Evolutionary conservation across 2,888 invertebrate species (phyloP).

Genomic region (Rotaria magnacalcarata): DNA sequence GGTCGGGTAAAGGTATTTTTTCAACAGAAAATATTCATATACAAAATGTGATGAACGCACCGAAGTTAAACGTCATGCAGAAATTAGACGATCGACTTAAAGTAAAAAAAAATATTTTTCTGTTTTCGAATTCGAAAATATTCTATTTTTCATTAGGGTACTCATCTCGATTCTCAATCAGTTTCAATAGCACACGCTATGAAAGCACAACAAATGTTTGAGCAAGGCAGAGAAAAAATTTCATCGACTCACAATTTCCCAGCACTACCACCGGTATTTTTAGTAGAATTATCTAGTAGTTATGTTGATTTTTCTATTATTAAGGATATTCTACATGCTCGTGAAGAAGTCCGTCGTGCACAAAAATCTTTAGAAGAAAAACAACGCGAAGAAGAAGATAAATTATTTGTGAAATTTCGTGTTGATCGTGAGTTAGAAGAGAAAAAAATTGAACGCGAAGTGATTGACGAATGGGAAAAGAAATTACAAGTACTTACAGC

Average conservation of each 20-base stretch:
- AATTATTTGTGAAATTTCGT: constrained; percentile 50
- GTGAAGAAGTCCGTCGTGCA: constrained; percentile 51
- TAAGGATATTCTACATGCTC: constrained; percentile 40
- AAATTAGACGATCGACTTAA: constrained; percentile 44
- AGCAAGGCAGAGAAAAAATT: constrained; percentile 50
- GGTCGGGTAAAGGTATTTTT: constrained; percentile 43
- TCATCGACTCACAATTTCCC: constrained; percentile 55
- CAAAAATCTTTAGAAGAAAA: constrained; percentile 55
- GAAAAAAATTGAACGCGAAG: constrained; percentile 80
- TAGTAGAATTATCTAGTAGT: too few relatives aligned
- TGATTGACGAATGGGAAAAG: constrained; percentile 66
- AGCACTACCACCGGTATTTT: constrained; percentile 48
- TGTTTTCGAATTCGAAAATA: background rate
- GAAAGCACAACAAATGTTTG: constrained; percentile 53
- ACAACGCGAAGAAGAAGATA: constrained; percentile 35
- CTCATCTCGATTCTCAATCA: constrained; percentile 55
- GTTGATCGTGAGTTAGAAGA: constrained; percentile 68
- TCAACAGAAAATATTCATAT: constrained; percentile 45
- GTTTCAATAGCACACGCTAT: constrained; percentile 65
- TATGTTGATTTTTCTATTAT: constrained; percentile 27
- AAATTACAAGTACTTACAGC: constrained; percentile 55
- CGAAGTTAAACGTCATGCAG: constrained; percentile 46
- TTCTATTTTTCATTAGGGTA: background rate
- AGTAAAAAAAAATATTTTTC: background rate
- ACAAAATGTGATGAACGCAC: constrained; percentile 44